These are phyloP conservation scores for Poeciliopsis presidionis DNA, from an alignment of 2,797 vertebrate species.

Conservation along the genomic window DNA sequence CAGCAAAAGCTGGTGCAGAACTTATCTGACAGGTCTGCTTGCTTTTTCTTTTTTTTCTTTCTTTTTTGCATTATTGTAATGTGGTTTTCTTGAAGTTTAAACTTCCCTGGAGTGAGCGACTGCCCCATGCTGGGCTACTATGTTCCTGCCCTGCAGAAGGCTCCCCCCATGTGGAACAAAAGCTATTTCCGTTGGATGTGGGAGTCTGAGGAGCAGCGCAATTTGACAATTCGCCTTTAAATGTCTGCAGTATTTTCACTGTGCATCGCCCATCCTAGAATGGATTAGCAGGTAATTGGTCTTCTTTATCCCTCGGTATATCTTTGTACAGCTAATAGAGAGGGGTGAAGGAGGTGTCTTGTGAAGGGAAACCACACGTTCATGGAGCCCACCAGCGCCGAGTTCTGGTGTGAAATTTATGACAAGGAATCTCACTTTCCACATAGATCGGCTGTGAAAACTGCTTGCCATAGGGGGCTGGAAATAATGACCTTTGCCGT, in stretches of 20 bases:
- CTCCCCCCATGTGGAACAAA: slow-evolving; percentile 10
- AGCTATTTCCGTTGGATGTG: slow-evolving; percentile 22
- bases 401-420: slow-evolving; percentile 33
- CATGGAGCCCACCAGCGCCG: slow-evolving; percentile 33
- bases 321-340: slow-evolving; percentile 33
- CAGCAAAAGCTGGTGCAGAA: slow-evolving; percentile 5
- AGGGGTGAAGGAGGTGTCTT: slow-evolving; percentile 26
- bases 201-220: slow-evolving; percentile 19
- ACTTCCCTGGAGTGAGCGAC: slow-evolving; percentile 15
- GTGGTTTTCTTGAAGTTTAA: slow-evolving; percentile 24
- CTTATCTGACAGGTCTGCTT: slow-evolving; percentile 1
- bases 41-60: neutral
- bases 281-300: slow-evolving; percentile 13
- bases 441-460: neutral
- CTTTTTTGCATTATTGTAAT: slow-evolving; percentile 16
- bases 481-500: neutral
- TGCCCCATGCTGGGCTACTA: slow-evolving; percentile 16
- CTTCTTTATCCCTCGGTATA: slow-evolving; percentile 37
- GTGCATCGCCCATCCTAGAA: slow-evolving; percentile 19
- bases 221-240: slow-evolving; percentile 48
- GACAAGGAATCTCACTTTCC: slow-evolving; percentile 17
- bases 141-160: slow-evolving; percentile 10
- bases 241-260: slow-evolving; percentile 29
- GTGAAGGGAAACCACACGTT: slow-evolving; percentile 45
- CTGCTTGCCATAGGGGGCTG: neutral